A percentile compares a stretch with the other conserved stretches of the same genome.
phyloP scores from a whole-genome alignment of 2,113 vertebrate species.

The Anoplopoma fimbria region DNA sequence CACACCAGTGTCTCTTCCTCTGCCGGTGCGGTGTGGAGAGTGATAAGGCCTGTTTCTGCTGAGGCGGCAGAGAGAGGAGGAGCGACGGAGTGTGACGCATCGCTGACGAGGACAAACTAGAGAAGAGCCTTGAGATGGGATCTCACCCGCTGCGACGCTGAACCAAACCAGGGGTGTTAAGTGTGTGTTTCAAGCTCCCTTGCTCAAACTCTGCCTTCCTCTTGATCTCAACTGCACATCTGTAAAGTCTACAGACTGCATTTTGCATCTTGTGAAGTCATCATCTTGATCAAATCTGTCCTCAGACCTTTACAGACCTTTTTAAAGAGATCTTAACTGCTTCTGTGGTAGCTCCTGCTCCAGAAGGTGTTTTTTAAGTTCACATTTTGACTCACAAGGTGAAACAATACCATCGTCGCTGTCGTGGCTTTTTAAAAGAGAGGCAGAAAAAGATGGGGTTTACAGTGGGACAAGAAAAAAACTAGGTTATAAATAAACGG shows the following conservation, averaged over 20 bases:
- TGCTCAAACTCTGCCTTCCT: neutral
- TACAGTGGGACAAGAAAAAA: neutral
- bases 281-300: neutral
- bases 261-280: neutral
- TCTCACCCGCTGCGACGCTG: neutral
- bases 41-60: conserved; percentile 47
- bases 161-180: too few relatives aligned
- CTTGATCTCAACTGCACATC: neutral
- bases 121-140: neutral
- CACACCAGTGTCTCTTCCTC: neutral
- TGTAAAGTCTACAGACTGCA: neutral
- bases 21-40: conserved; percentile 12
- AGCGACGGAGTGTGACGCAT: conserved; percentile 31
- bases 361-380: neutral
- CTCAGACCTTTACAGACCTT: neutral
- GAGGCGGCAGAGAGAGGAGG: conserved; percentile 36
- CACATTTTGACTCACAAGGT: neutral
- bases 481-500: neutral
- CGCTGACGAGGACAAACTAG: conserved; percentile 39
- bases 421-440: neutral
- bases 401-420: neutral
- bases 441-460: neutral
- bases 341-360: neutral
- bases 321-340: neutral
- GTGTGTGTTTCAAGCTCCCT: neutral